Conservation (phyloP, 2,113 vertebrate species). For the Pao palembangensis region DNA sequence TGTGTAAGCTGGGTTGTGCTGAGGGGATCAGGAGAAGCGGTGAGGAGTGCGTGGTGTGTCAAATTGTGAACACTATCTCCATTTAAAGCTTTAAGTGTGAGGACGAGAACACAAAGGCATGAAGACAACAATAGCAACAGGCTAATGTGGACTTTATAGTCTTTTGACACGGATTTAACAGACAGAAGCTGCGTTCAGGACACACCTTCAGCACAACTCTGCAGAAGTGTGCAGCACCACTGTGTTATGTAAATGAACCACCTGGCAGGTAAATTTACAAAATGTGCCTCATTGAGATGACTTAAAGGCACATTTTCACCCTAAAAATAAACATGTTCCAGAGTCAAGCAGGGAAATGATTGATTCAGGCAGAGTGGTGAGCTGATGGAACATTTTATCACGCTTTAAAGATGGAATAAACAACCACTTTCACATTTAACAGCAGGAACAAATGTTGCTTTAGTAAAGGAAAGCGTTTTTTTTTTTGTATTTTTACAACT, state of each 20-base stretch:
- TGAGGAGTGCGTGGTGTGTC: background rate
- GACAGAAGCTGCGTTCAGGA: slow-evolving; percentile 22
- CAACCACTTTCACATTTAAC: slow-evolving; percentile 65
- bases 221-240: slow-evolving; percentile 38
- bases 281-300: slow-evolving; percentile 31
- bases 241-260: slow-evolving; percentile 57
- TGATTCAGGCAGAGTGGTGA: slow-evolving; percentile 45
- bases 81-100: slow-evolving; percentile 20
- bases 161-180: slow-evolving; percentile 30
- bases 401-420: slow-evolving; percentile 46
- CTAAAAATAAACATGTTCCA: slow-evolving; percentile 55
- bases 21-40: slow-evolving; percentile 1
- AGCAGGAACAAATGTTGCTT: slow-evolving; percentile 65
- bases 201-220: slow-evolving; percentile 17
- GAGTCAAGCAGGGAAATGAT: slow-evolving; percentile 44
- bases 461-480: slow-evolving; percentile 42
- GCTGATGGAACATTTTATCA: slow-evolving; percentile 55
- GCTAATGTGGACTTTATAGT: slow-evolving; percentile 12
- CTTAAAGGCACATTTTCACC: slow-evolving; percentile 40
- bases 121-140: slow-evolving; percentile 29
- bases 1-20: background rate
- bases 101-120: slow-evolving; percentile 9
- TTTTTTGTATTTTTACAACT: slow-evolving; percentile 51
- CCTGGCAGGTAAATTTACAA: slow-evolving; percentile 44
- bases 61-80: slow-evolving; percentile 31